Conservation (phyloP, 1,140 invertebrate genomes). For the Euglossa dilemma region DNA sequence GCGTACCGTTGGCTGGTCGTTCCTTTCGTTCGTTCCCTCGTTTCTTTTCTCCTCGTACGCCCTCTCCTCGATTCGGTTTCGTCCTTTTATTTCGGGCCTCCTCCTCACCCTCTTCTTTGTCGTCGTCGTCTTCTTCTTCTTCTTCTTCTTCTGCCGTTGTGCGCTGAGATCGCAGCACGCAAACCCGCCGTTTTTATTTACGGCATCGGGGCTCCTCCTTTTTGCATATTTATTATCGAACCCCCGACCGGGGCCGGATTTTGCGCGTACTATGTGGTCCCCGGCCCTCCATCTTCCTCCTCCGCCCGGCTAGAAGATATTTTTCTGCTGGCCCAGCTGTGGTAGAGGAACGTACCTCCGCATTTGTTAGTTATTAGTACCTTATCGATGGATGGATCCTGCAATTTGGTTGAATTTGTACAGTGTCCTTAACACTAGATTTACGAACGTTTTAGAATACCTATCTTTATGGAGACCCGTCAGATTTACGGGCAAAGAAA, state of each 20-base stretch:
- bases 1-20: conserved; percentile 21
- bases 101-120: conserved; percentile 33
- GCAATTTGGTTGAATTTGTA: no score
- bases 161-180: conserved; percentile 38
- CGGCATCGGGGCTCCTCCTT: conserved; percentile 63
- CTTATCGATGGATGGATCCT: no score
- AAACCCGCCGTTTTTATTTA: conserved; percentile 66
- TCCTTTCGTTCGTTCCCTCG: conserved; percentile 24
- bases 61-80: not conserved
- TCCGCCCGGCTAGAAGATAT: conserved; percentile 15
- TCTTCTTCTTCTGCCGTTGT: conserved; percentile 31
- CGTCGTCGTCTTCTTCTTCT: conserved; percentile 55
- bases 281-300: conserved; percentile 17
- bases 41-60: conserved; percentile 13
- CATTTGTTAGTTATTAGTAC: no score
- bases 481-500: no score
- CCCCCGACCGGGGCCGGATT: conserved; percentile 45
- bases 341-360: no score
- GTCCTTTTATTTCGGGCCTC: conserved; percentile 57
- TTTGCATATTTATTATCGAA: conserved; percentile 70
- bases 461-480: no score
- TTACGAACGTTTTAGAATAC: no score
- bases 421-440: no score
- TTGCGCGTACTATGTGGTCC: conserved; percentile 44
- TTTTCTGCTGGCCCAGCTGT: conserved; percentile 19